A percentile compares a stretch with the other conserved stretches of the same genome.
These are phyloP conservation scores for Heterohyrax brucei DNA, from an alignment of 2,797 vertebrate genomes.

Conservation along the genomic window DNA sequence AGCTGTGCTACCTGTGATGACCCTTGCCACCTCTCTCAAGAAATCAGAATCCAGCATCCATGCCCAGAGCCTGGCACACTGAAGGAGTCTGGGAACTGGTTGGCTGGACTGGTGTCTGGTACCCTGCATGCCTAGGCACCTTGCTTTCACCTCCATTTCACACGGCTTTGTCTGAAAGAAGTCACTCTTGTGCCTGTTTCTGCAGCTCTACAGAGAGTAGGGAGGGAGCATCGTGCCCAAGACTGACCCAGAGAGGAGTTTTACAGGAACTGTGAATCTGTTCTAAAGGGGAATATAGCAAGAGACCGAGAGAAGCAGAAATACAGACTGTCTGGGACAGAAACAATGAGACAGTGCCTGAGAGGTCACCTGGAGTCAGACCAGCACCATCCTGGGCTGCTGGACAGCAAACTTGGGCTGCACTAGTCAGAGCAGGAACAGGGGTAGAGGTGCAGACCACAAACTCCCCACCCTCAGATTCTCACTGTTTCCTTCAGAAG, in stretches of 20 bases:
- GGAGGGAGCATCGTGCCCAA: accelerated
- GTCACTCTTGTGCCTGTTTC: accelerated
- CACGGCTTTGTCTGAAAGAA: neutral
- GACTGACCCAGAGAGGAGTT: neutral
- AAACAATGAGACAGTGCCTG: neutral
- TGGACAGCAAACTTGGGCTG: accelerated
- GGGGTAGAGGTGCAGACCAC: neutral
- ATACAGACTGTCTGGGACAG: accelerated
- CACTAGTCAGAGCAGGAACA: neutral
- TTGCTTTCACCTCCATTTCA: accelerated
- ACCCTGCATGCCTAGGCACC: accelerated
- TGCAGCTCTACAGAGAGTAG: neutral
- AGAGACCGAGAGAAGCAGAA: accelerated
- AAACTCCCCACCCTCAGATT: accelerated
- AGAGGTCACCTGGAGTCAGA: neutral
- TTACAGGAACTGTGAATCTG: neutral
- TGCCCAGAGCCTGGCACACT: neutral
- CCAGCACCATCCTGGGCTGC: neutral
- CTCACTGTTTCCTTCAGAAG: neutral
- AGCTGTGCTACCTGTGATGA: neutral
- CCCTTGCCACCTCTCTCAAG: neutral
- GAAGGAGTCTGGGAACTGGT: accelerated
- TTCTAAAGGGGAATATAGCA: neutral
- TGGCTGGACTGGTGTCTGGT: neutral
- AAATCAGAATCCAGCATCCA: neutral